Conservation (phyloP, 2,888 invertebrate genomes). For the Dryococelus australis region DNA sequence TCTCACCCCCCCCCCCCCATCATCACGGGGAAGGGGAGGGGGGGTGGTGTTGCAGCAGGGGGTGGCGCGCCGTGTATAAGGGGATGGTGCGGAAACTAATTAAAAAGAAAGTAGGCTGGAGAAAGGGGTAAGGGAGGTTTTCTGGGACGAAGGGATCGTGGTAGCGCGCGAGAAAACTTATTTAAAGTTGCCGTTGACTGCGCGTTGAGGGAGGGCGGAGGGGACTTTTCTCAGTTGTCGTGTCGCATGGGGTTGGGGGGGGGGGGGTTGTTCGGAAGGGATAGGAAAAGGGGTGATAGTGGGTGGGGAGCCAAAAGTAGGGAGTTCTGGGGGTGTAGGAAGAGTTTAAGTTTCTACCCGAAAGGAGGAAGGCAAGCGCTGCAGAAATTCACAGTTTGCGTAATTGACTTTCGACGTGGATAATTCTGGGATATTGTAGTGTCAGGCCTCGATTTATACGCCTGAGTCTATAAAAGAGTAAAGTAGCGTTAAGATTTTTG, state of each 20-base stretch:
- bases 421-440: neutral
- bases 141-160: neutral
- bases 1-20: neutral
- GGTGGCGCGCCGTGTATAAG: neutral
- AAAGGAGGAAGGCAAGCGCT: neutral
- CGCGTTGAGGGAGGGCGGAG: neutral
- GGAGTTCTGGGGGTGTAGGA: neutral
- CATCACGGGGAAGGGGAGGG: neutral
- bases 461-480: no score
- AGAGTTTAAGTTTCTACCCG: neutral
- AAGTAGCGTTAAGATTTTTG: no score
- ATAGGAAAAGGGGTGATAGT: neutral
- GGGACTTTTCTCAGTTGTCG: neutral
- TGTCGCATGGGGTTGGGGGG: neutral
- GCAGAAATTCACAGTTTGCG: neutral
- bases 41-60: neutral
- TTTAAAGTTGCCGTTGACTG: conserved; percentile 5
- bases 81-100: neutral
- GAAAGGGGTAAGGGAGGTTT: neutral
- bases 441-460: neutral
- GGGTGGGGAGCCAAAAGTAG: neutral
- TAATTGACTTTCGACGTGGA: neutral
- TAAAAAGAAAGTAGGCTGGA: neutral
- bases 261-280: neutral
- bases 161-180: neutral